Evolutionary conservation across 2,113 vertebrate genomes (phyloP).

Genomic region (Cnemophilus loriae): DNA sequence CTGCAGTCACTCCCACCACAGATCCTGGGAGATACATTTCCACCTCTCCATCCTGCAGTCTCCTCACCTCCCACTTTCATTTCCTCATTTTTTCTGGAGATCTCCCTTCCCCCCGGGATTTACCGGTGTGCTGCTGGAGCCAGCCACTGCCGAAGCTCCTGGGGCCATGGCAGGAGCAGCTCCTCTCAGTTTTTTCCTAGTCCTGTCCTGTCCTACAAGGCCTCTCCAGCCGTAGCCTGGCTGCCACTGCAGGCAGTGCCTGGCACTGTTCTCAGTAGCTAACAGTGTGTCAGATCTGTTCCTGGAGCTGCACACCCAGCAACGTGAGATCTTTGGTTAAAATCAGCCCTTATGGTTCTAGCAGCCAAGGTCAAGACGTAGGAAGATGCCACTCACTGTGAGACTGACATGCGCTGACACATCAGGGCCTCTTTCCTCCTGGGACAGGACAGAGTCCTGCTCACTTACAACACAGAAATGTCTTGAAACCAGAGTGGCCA

Average conservation of each 20-base stretch:
- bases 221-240: background rate
- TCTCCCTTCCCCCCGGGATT: background rate
- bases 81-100: background rate
- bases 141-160: background rate
- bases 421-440: background rate
- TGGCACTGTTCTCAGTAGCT: background rate
- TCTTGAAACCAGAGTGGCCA: background rate
- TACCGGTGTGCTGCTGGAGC: background rate
- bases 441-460: background rate
- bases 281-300: background rate
- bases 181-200: background rate
- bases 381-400: fast-evolving
- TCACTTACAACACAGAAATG: background rate
- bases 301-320: background rate
- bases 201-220: background rate
- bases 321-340: background rate
- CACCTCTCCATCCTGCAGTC: background rate
- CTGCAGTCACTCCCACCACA: background rate
- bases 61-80: background rate
- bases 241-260: background rate
- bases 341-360: background rate
- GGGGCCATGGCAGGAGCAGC: fast-evolving
- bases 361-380: background rate
- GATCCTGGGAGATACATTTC: background rate
- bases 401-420: background rate